phyloP scores from a whole-genome alignment of 2,797 vertebrate species.

The Diceros bicornis region DNA sequence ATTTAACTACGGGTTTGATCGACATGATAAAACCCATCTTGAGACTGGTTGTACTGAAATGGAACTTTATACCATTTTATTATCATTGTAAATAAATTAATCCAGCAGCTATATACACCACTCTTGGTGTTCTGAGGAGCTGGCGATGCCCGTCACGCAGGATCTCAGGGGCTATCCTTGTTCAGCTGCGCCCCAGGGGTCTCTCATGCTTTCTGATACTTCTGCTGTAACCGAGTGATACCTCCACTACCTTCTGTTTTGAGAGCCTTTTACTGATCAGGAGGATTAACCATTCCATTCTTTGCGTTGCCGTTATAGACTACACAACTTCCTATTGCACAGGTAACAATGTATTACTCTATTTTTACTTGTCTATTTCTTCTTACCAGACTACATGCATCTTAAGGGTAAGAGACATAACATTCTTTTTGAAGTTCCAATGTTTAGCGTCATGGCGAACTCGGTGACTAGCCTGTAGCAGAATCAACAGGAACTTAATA shows the following conservation, averaged over 20 bases:
- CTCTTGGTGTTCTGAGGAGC: not conserved
- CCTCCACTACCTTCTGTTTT: not conserved
- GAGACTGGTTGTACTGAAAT: not conserved
- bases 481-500: not conserved
- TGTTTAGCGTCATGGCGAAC: not conserved
- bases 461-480: not conserved
- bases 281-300: not conserved
- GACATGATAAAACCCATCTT: not conserved
- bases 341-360: not conserved
- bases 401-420: not conserved
- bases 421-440: not conserved
- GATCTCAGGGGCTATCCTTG: accelerated
- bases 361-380: not conserved
- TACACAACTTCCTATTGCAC: not conserved
- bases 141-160: accelerated
- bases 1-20: not conserved
- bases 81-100: not conserved
- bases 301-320: not conserved
- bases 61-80: not conserved
- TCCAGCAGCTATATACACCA: not conserved
- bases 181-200: no score
- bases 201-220: not conserved
- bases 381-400: not conserved
- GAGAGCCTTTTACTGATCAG: not conserved
- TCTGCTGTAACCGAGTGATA: not conserved